Base-by-base conservation (phyloP, 2,797 vertebrate genomes). In the Poeciliopsis gracilis region DNA sequence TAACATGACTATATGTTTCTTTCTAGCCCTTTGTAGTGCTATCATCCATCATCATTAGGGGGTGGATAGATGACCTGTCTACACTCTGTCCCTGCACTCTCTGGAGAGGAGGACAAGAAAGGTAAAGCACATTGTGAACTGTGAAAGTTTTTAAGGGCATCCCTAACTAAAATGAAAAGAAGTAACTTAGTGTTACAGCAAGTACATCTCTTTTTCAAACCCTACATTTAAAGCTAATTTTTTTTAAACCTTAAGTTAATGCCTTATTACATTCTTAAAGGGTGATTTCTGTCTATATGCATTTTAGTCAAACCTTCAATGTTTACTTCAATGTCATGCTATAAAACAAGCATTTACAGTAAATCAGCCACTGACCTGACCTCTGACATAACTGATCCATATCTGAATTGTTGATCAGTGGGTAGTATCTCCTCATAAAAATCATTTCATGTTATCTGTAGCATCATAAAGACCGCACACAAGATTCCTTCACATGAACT, bases 41-140 rank as follows among this genome's bases (percentile, higher is more conserved):
- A 84, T 90, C 86, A 93, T 94, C 92, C 75, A 83, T 94, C 93
- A 92, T 91, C 92, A 94, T 94, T 95, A 94, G 90, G 88, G 82
- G 84, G 84, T 2, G 71, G 89, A 93, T 89, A 88, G 87, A 94
- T 93, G 91, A 86, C 90, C 90, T 86, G 90, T 91, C 92, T 85
- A 86, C 91, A 89, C 81, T 76, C 78, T 85, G 81, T 87, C 86
- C 87, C 81, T 84, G 80, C 66, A 83, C 84, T 82, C 86, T 80
- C 82, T 11, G 61, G 76, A 72, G 77, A 73, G 73, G 53, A 63
- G 72, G 33, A 76, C 43, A 77, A 72, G 51, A 45, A 25, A 78
- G 87, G 71, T 45, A 61, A 83, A 49, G 59, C 55, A 49, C 49
- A 28, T 20, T 63, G 51, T 11, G 73, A 73, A 57, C 38, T 25